Conservation (phyloP, 2,113 vertebrate species). For the Lophura nycthemera region DNA sequence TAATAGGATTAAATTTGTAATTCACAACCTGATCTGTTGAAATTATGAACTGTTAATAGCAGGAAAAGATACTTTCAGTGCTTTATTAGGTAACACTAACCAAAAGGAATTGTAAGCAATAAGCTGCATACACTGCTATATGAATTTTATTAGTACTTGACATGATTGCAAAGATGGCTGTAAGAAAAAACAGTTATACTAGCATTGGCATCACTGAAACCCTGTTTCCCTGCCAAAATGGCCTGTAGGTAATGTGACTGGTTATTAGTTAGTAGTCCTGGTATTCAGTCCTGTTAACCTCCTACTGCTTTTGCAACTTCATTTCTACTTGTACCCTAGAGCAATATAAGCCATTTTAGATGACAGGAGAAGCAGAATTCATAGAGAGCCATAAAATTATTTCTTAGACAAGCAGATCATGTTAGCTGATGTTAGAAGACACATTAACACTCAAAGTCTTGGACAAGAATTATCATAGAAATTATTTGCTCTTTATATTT, state of each 20-base stretch:
- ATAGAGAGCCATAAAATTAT: neutral
- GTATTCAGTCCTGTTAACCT: neutral
- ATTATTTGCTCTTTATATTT: neutral
- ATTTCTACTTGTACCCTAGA: neutral
- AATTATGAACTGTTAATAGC: neutral
- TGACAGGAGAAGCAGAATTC: neutral
- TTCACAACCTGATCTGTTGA: neutral
- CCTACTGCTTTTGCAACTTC: neutral
- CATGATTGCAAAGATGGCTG: neutral
- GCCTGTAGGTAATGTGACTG: neutral
- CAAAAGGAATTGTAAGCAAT: neutral
- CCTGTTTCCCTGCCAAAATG: neutral
- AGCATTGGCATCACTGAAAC: fast-evolving
- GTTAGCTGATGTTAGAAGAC: neutral
- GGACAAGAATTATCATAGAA: neutral
- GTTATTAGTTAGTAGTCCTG: neutral
- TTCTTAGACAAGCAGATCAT: neutral
- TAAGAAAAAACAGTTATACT: neutral
- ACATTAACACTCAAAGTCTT: neutral
- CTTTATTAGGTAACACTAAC: neutral
- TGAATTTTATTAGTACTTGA: neutral
- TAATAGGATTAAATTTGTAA: neutral
- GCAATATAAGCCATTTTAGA: neutral
- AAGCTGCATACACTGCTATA: neutral
- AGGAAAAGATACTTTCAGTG: neutral